These are phyloP conservation scores for Lithosia quadra DNA, from an alignment of 2,888 invertebrate genomes.

Conservation along the genomic window DNA sequence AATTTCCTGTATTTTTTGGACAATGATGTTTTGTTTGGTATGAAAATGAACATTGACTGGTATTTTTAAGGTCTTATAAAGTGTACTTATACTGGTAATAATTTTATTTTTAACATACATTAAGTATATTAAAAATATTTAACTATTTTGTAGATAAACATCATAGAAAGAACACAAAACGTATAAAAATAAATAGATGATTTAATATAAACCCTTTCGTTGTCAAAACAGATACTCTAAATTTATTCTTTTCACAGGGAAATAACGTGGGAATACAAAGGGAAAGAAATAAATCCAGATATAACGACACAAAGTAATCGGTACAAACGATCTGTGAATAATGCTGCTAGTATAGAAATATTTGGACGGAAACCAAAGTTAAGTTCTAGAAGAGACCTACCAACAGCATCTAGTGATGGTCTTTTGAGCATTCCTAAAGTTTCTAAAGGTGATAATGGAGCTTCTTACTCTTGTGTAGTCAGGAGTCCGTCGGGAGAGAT, in stretches of 20 bases:
- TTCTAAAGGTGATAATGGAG: conserved; percentile 89
- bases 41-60: not conserved
- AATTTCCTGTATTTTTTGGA: conserved; percentile 29
- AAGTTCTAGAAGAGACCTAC: conserved; percentile 74
- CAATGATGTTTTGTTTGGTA: conserved; percentile 25
- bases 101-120: too few relatives aligned
- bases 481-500: conserved; percentile 92
- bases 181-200: not conserved
- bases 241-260: conserved; percentile 66
- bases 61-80: too few relatives aligned
- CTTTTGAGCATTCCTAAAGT: conserved; percentile 88
- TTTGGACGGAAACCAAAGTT: conserved; percentile 82
- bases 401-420: conserved; percentile 77
- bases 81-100: too few relatives aligned
- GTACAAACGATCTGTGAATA: conserved; percentile 71
- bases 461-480: conserved; percentile 92
- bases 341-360: conserved; percentile 76
- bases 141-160: not conserved
- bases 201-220: not conserved
- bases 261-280: conserved; percentile 83
- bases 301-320: conserved; percentile 64
- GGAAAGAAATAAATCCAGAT: conserved; percentile 77
- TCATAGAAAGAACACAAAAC: not conserved
- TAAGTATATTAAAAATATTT: too few relatives aligned
- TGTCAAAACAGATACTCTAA: not conserved